Base-by-base conservation (phyloP, 2,113 vertebrate species). In the Plecotus auritus region DNA sequence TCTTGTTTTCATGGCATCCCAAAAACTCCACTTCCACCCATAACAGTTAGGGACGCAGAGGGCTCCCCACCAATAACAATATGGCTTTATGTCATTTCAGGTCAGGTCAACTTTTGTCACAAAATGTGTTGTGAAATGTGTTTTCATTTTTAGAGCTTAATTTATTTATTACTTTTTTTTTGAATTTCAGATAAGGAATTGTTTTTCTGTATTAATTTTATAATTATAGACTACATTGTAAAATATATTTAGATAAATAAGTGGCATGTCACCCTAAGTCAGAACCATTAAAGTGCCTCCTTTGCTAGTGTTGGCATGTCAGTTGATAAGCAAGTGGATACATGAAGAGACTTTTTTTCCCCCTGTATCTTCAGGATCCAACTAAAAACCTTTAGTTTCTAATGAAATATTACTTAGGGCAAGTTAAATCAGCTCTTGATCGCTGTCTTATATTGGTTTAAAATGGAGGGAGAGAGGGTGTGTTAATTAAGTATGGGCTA, bases 401-500 rank as follows among this genome's bases (percentile, higher is more conserved):
- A 91, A 40, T 80, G 23, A 92, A 93, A 90, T 93, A 81, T 95
- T 90, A 49, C 37, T 86, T 64, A 87, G 30, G 66, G 66, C 20
- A 87, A 92, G 72, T 89, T 87, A 77, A 95, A 87, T 82, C 66
- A 76, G 22, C 37, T 88, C n/a, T 42, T 96, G 69, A 80, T 40
- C 85, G 67, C 67, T 92, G 49, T 83, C 80, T 91, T 45, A n/a
- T 18, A 90, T 32, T 77, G 56, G 10, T 51, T 90, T 91, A 83
- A 85, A 90, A 78, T 61, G 12, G 74, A 84, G 7, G 22, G 74
- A 35, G n/a, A 51, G 40, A 51, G 42, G 66, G 37, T 72, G 35
- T 90, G 61, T 85, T 95, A 89, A 88, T 85, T 93, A 93, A 88
- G 45, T 54, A 88, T 23, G 45, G 47, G 49, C 40, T 91, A 91